Evolutionary conservation across 2,797 vertebrate genomes (phyloP), one percentile per base, ranked within the genome.

Genomic region (Lophura swinhoii): DNA sequence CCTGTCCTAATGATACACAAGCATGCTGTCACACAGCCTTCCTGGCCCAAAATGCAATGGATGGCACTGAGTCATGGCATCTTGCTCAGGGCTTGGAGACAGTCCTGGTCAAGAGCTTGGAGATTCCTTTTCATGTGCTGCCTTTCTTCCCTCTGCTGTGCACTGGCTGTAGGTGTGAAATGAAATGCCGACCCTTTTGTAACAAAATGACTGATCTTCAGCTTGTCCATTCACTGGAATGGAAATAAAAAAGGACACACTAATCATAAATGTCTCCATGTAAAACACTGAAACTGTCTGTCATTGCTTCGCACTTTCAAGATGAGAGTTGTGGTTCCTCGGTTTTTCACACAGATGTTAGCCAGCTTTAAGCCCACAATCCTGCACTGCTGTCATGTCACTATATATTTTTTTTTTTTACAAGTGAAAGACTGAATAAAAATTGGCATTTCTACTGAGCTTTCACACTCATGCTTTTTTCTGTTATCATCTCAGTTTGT

Each of bases 351-450:
- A 10, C 12, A 1, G 9, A 12, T 0, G 0, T 72, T 68, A 41
- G 10, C 59, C 29, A 44, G 5, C 46, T 70, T 39, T 46, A 70
- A 72, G 68, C 20, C 10, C 1, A 0, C 18, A 46, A 37, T 39
- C 21, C 18, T 0, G 0, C 22, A 29, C 4, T 6, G 3, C 28
- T n/a, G 9, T 12, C 20, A 33, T 3, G 4, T 53, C 11, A 24
- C 15, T 37, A 28, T 14, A 56, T 82, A 66, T 15, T 28, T 51
- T 51, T 60, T 82, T 69, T 15, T 28, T 51, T 28, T 28, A 37
- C 33, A 23, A 62, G 23, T 58, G 70, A 31, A 24, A 33, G 31
- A 31, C 28, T 46, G 10, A 62, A 21, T 1, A 77, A 44, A 79
- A 68, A 83, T 11, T 7, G 10, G 10, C 5, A 5, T 5, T 21